Base-by-base conservation (phyloP, 2,797 vertebrate genomes). In the Karalla daura region DNA sequence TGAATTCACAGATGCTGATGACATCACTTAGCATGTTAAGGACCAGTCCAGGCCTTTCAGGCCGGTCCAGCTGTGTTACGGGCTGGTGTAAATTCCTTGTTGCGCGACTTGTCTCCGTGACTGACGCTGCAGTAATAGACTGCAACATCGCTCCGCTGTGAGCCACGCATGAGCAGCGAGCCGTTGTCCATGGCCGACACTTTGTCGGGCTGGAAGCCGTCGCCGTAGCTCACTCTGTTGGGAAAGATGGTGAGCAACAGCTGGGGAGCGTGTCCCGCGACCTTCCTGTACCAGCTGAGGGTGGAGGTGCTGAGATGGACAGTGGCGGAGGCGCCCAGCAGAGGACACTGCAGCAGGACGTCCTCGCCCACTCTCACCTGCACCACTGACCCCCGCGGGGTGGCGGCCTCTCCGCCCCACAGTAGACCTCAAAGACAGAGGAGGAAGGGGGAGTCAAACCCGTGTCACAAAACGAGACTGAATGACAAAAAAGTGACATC, bases 281-380 rank as follows among this genome's bases (percentile, higher is more conserved):
- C 4, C 63, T 43, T 64, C 45, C 67, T 54, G 87, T 89, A 88
- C 89, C 87, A 90, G 75, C 83, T 86, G 53, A 86, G 20, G 5
- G 18, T 46, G 52, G 55, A 13, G 1, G 6, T 11, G 0, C 1
- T 14, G 0, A n/a, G 9, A 1, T 18, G 1, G 0, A 25, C 7
- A 21, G 20, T 0, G 7, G 18, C 33, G 27, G 14, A 13, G 32
- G 2, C 3, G 23, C 43, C 65, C 82, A 81, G 28, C 56, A 89
- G 77, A 36, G 85, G 82, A 76, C 89, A 90, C 1, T 4, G 65
- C 67, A 90, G 77, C 1, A 24, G 51, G 40, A 33, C 70, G 0
- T 76, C 28, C 17, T 76, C 63, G 0, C 87, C 89, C 0, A n/a
- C 23, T 18, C 46, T 53, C 47, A 86, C 83, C 21, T 36, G 50